phyloP scores from a whole-genome alignment of 2,888 invertebrate genomes.

The Heliconius erato region DNA sequence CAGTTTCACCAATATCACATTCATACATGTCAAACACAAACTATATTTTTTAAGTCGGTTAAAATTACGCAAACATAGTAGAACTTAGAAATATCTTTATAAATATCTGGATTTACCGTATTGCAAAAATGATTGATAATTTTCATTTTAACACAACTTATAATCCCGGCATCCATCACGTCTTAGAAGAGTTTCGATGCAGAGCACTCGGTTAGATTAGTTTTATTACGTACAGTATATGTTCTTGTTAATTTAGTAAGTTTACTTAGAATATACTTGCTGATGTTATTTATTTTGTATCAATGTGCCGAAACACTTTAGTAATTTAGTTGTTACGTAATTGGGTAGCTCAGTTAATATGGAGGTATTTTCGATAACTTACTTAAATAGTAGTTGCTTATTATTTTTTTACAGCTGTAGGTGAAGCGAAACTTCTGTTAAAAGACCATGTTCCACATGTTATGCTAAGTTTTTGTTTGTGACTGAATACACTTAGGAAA shows the following conservation, averaged over 20 bases:
- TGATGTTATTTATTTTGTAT: background rate
- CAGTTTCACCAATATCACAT: background rate
- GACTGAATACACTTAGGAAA: too few relatives aligned
- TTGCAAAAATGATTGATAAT: constrained; percentile 26
- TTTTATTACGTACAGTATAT: constrained; percentile 1
- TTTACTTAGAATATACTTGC: background rate
- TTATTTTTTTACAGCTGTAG: too few relatives aligned
- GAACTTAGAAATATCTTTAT: background rate
- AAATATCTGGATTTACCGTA: background rate
- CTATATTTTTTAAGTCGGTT: background rate
- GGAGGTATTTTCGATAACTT: background rate
- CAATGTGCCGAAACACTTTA: background rate
- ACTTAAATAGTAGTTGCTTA: too few relatives aligned
- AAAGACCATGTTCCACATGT: too few relatives aligned
- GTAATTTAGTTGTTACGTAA: background rate
- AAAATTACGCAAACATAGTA: background rate
- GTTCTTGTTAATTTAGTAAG: constrained; percentile 8
- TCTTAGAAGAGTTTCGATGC: constrained; percentile 12
- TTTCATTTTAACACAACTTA: constrained; percentile 19
- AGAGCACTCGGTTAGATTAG: constrained; percentile 25
- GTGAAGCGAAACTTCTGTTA: too few relatives aligned
- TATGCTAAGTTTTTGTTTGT: too few relatives aligned
- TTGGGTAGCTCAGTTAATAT: background rate
- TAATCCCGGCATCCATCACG: constrained; percentile 24
- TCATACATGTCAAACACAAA: background rate